Evolutionary conservation across 2,113 vertebrate species (phyloP), one percentile per base, ranked within the genome.

Genomic region (Psettodes erumei): DNA sequence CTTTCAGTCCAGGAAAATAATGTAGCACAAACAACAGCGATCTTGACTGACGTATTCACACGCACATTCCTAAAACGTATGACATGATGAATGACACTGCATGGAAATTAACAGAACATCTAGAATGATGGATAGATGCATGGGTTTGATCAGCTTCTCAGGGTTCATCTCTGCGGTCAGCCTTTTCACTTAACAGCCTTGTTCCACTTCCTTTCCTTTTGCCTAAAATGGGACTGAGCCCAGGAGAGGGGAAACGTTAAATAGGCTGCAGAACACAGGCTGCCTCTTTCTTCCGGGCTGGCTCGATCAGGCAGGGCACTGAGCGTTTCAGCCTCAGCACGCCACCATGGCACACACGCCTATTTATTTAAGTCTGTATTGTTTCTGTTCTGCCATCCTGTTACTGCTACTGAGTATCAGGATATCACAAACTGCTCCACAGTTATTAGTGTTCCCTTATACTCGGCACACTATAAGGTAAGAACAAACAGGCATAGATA

Each of bases 161-260:
- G 56, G 47, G 62, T 65, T 69, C 25, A 77, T 42, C 35, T 69
- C 11, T n/a, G 6, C 2, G 19, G 45, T 58, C 69, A 45, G 48
- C 58, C 32, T 48, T 62, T 38, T 64, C 58, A 15, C 30, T 66
- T 32, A 13, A 30, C 48, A 47, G 65, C 69, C 43, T 59, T 45
- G 69, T 40, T 83, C 59, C 53, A 70, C 53, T 79, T 66, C 43
- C 4, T 37, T 78, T 40, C 40, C 56, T 66, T n/a, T 81, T 37
- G 27, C 86, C 82, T 90, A 71, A 91, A 90, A 88, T 87, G 77
- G 87, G 89, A 84, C 91, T 86, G 80, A 73, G 75, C 71, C 81
- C 78, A 43, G 40, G 85, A 77, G 87, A 84, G 53, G 18, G 35
- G 45, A 59, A 62, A 53, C 43, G 33, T 56, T 37, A 78, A 82